These are phyloP conservation scores for Corvus hawaiiensis DNA, from an alignment of 2,113 vertebrate genomes.

Conservation along the genomic window DNA sequence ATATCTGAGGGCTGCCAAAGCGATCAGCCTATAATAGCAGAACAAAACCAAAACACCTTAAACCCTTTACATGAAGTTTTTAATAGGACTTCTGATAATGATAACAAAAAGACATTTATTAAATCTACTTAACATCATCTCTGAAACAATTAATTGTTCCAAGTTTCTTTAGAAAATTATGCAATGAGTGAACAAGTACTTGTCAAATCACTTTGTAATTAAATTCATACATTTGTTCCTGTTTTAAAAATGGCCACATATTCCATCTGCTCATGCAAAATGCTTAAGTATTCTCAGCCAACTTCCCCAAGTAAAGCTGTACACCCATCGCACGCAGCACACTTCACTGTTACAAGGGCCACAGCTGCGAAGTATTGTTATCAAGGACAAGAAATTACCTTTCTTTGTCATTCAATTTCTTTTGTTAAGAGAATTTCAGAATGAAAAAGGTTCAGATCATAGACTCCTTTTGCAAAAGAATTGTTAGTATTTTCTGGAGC, in stretches of 20 bases:
- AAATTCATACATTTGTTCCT: slow-evolving; percentile 73
- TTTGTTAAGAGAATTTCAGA: not conserved
- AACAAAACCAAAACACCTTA: not conserved
- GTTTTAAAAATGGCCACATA: slow-evolving; percentile 70
- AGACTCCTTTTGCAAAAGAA: not conserved
- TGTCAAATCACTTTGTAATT: slow-evolving; percentile 71
- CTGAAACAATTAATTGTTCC: slow-evolving; percentile 16
- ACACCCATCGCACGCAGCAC: not conserved
- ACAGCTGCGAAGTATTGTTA: not conserved
- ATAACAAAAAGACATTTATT: not conserved
- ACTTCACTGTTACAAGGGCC: not conserved
- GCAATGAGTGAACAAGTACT: slow-evolving; percentile 42
- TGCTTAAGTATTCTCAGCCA: slow-evolving; percentile 66
- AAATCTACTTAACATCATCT: not conserved
- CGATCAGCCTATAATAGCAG: not conserved
- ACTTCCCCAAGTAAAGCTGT: slow-evolving; percentile 16
- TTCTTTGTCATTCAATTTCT: not conserved
- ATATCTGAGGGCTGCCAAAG: not conserved
- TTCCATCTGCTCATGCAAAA: slow-evolving; percentile 73
- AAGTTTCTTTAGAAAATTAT: slow-evolving; percentile 54
- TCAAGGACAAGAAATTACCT: not conserved
- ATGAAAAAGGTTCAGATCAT: not conserved
- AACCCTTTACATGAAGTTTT: not conserved
- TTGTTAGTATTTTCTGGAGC: not conserved
- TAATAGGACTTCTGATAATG: not conserved